Base-by-base conservation (phyloP, 2,797 vertebrate genomes). In the Pseudotriccus pelzelni region DNA sequence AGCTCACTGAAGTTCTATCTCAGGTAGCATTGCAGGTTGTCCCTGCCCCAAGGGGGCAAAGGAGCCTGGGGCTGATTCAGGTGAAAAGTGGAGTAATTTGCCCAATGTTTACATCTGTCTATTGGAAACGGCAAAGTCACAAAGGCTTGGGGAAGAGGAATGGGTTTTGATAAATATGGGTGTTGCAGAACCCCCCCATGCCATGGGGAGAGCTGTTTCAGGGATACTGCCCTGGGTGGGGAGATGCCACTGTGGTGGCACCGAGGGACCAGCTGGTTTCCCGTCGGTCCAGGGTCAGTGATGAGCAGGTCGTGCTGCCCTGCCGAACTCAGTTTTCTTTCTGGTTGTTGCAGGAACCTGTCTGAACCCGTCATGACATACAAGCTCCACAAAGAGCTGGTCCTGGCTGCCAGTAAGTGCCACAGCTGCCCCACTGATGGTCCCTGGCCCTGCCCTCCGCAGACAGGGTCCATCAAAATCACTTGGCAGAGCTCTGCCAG, bases 1-100 rank as follows among this genome's bases (percentile, higher is more conserved):
- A 99, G 99, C 95, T 99, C 99, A 12, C 96, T 99, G 95, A 99
- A 99, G 98, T 99, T 99, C 97, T 99, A 99, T 96, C 98, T 99
- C 83, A 99, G 99, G 99, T 99, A 96, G 60, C 49, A 3, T 60
- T n/a, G 52, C 56, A 41, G 56, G 36, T 41, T 69, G 8, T 5
- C 5, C 21, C 24, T 66, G 47, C 44, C 22, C 32, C 0, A 1
- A 1, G 32, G 3, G 9, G 36, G 58, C 39, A 36, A 10, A 39
- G 30, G 52, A 46, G 36, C 30, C 36, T 11, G 16, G 62, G 66
- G 17, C 46, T 76, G 25, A 7, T 21, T 10, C 27, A 7, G 21
- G n/a, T 5, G 14, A 39, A 60, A 24, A 15, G 13, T 4, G 0
- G 23, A 50, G 46, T 23, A 44, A 59, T 8, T 50, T 39, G 36